Base-by-base conservation (phyloP, 2,888 invertebrate genomes). In the Odontothrips loti region DNA sequence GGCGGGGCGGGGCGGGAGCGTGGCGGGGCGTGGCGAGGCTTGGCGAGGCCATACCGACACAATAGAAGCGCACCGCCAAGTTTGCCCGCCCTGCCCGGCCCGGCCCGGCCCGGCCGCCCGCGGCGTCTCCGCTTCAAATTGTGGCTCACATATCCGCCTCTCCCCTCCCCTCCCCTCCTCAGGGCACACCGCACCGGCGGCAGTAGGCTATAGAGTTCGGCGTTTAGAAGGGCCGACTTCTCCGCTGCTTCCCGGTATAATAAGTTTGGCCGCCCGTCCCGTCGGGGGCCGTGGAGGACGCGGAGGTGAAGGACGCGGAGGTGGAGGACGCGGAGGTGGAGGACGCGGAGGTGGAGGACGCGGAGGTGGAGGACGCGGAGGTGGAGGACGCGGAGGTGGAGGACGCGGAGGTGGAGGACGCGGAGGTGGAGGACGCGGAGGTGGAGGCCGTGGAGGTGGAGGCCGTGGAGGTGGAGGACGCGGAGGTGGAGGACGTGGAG, bases 81-180 rank as follows among this genome's bases (percentile, higher is more conserved):
- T 58, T 58, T 58, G 17, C 58, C 58, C 58, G 20, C 58, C n/a
- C 17, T 17, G 51, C 51, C 17, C 17, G n/a, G n/a, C n/a, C n/a
- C n/a, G n/a, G n/a, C n/a, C n/a, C n/a, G n/a, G 51, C 51, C 51
- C 17, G 51, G 51, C 51, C 23, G 68, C 68, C 68, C 68, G 68
- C 68, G 68, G 68, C 68, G 27, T 6, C 34, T 6, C 34, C 34
- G 58, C 58, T 15, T 58, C 58, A 58, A 58, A 58, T 58, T 15
- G 58, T 58, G 58, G 58, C 58, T 58, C 58, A 58, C 58, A 58
- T 58, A 58, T 58, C 58, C 20, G 58, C 58, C 58, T 15, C 15
- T 6, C 20, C 58, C 58, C 15, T 6, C 58, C 6, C 34, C 34
- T 2, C 6, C 3, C 34, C 34, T 43, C 34, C 34, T n/a, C 34